These are phyloP conservation scores for Margarornis squamiger DNA, from an alignment of 2,797 vertebrate genomes.

Conservation along the genomic window DNA sequence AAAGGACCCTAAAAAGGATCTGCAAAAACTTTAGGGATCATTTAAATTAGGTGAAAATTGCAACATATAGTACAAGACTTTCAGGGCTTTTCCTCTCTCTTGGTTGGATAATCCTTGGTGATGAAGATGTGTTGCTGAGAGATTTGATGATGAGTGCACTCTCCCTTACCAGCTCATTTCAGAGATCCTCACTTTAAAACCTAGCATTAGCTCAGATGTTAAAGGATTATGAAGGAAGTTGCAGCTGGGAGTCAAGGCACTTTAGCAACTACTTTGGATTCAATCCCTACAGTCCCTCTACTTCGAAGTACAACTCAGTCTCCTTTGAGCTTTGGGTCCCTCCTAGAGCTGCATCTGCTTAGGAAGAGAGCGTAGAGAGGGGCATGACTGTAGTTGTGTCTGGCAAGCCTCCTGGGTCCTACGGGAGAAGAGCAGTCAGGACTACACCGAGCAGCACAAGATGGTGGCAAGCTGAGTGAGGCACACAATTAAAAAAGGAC, in stretches of 20 bases:
- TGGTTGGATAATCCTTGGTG: background rate
- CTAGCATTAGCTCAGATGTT: background rate
- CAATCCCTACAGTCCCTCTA: background rate
- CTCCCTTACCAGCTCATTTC: background rate
- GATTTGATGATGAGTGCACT: background rate
- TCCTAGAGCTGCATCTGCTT: background rate
- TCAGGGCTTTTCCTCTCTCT: background rate
- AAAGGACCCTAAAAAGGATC: background rate
- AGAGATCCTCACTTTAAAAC: background rate
- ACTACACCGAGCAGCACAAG: background rate
- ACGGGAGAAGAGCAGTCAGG: background rate
- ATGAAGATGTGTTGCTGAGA: background rate
- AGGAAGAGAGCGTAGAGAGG: background rate
- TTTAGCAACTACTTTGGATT: background rate
- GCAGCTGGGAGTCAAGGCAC: background rate
- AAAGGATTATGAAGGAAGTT: background rate
- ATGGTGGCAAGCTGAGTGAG: rapidly evolving
- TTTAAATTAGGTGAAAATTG: background rate
- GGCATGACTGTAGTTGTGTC: background rate
- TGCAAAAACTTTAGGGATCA: background rate
- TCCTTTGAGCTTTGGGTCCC: background rate
- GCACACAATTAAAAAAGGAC: background rate
- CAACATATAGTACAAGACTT: background rate
- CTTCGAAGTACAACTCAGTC: background rate
- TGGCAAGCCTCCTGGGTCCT: rapidly evolving